Evolutionary conservation across 2,113 vertebrate genomes (phyloP).

Genomic region (Tragulus kanchil): DNA sequence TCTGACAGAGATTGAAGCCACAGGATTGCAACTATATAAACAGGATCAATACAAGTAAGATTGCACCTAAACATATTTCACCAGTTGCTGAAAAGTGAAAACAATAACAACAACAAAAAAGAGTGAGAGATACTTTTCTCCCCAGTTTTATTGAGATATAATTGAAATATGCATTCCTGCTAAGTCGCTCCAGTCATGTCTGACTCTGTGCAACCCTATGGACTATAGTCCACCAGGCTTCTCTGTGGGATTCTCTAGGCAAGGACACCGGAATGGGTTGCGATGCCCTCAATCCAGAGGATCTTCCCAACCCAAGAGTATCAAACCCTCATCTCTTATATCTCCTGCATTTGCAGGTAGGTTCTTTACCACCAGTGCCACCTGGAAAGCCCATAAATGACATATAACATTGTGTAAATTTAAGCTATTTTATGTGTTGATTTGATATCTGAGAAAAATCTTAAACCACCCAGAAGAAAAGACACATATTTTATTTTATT

Average conservation of each 20-base stretch:
- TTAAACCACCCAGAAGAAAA: neutral
- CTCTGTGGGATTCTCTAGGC: too few relatives aligned
- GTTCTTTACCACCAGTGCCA: too few relatives aligned
- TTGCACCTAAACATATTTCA: neutral
- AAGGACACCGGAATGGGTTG: too few relatives aligned
- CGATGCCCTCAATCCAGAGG: too few relatives aligned
- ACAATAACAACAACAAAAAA: neutral
- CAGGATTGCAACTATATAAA: neutral
- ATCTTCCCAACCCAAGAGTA: too few relatives aligned
- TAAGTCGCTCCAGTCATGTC: too few relatives aligned
- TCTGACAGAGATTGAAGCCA: neutral
- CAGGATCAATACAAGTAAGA: neutral
- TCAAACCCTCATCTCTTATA: too few relatives aligned
- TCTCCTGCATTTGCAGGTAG: too few relatives aligned
- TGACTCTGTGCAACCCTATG: too few relatives aligned
- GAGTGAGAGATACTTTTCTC: neutral
- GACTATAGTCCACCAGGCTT: too few relatives aligned
- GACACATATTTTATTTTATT: neutral
- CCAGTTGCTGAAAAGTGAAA: neutral
- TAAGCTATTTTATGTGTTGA: neutral
- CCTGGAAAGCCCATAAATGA: too few relatives aligned
- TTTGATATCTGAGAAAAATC: neutral
- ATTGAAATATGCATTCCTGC: too few relatives aligned
- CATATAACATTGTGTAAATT: neutral
- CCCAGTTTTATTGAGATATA: neutral